Conservation (phyloP, 2,113 vertebrate species). For the Gymnocephalus cernua region DNA sequence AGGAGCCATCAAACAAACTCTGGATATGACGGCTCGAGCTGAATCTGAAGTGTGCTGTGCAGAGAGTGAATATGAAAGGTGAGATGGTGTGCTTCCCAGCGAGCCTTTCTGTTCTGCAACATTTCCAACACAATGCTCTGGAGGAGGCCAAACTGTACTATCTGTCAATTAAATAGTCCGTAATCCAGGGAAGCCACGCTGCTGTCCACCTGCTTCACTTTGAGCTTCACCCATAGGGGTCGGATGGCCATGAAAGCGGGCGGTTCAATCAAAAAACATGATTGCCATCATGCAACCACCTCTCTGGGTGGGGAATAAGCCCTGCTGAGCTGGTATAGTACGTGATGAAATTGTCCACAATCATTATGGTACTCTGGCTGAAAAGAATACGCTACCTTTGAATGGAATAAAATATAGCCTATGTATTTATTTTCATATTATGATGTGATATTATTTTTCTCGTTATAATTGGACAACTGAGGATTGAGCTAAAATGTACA, state of each 20-base stretch:
- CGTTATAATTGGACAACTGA: background rate
- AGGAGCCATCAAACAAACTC: slow-evolving; percentile 3
- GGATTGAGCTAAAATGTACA: background rate
- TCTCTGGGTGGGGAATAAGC: slow-evolving; percentile 29
- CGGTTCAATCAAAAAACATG: slow-evolving; percentile 53
- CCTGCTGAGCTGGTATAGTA: background rate
- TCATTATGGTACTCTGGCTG: background rate
- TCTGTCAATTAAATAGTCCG: slow-evolving; percentile 59
- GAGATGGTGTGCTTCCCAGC: slow-evolving; percentile 9
- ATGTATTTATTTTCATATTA: background rate
- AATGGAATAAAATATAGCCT: slow-evolving; percentile 1
- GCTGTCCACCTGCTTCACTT: slow-evolving; percentile 56
- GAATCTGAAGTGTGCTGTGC: slow-evolving; percentile 21
- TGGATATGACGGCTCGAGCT: background rate
- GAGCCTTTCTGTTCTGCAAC: slow-evolving; percentile 29
- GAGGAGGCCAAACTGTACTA: slow-evolving; percentile 36
- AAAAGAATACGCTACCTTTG: background rate
- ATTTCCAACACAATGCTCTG: slow-evolving; percentile 42
- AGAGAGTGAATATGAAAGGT: slow-evolving; percentile 26
- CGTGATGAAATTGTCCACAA: slow-evolving; percentile 41
- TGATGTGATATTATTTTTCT: background rate
- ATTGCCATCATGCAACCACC: slow-evolving; percentile 40
- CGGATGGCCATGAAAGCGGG: slow-evolving; percentile 34
- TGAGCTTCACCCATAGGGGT: slow-evolving; percentile 29
- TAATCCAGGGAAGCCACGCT: slow-evolving; percentile 49